phyloP scores from a whole-genome alignment of 37 sponge, comb jelly and placozoan species.

The Hormiphora californensis region DNA sequence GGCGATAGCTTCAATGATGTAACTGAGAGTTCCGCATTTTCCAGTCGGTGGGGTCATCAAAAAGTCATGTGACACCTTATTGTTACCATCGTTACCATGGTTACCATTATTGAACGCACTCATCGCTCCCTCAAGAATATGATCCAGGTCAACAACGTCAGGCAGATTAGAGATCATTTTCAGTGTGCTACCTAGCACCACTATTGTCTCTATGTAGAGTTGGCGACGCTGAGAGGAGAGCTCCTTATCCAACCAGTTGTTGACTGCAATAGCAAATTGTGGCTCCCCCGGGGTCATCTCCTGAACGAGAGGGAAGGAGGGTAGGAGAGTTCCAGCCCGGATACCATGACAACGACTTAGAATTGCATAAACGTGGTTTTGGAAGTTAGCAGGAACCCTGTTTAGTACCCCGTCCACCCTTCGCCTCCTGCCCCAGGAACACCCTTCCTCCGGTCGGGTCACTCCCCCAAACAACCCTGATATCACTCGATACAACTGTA shows the following conservation, averaged over 20 bases:
- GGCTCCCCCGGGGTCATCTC: slow-evolving; percentile 91
- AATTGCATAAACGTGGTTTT: slow-evolving; percentile 60
- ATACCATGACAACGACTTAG: slow-evolving; percentile 65
- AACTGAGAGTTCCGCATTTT: slow-evolving; percentile 84
- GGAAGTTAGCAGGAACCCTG: slow-evolving; percentile 80
- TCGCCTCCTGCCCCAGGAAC: slow-evolving; percentile 67
- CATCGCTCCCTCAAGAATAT: slow-evolving; percentile 54
- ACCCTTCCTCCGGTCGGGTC: not conserved
- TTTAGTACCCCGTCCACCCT: slow-evolving; percentile 87
- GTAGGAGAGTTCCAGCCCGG: slow-evolving; percentile 59
- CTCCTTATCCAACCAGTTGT: slow-evolving; percentile 66
- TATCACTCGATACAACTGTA: not conserved
- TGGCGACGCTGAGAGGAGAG: slow-evolving; percentile 84
- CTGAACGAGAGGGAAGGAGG: slow-evolving; percentile 67
- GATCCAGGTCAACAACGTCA: slow-evolving; percentile 62
- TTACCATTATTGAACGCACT: slow-evolving; percentile 48
- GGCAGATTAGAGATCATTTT: slow-evolving; percentile 55
- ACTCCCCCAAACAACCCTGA: not conserved
- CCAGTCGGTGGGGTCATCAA: slow-evolving; percentile 89
- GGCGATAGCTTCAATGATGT: slow-evolving; percentile 68
- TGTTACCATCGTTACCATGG: not conserved
- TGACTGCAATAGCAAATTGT: slow-evolving; percentile 82
- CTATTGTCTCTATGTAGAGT: slow-evolving; percentile 77
- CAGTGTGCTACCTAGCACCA: slow-evolving; percentile 65
- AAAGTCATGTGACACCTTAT: slow-evolving; percentile 57